Evolutionary conservation across 2,113 vertebrate species (phyloP), one percentile per base, ranked within the genome.

Genomic region (Paracyprichromis sp.): DNA sequence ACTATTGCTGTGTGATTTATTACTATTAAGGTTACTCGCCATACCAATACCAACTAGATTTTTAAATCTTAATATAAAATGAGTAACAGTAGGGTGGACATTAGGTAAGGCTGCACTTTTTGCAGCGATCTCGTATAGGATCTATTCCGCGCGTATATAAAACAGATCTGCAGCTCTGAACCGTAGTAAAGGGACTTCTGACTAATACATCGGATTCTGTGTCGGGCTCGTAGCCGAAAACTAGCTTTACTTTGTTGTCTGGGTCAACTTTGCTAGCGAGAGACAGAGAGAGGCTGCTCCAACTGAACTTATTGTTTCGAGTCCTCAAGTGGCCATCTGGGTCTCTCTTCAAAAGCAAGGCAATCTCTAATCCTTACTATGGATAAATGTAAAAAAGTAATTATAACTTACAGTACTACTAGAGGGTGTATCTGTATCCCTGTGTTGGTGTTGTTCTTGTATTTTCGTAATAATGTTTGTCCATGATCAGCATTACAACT

Each of bases 101-200:
- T 63, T 63, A 7, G 16, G 9, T 19, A 63, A 17, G 0, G 56
- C 56, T 59, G 56, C 56, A 31, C 56, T 31, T 31, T 17, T 59
- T 59, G 56, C 56, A 59, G 56, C 1, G 0, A 59, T 59, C 8
- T 59, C 29, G 0, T 63, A 11, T 19, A 19, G 59, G 2, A 34
- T 11, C 5, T 34, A 34, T 11, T 63, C 59, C 1, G 0, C 16
- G 29, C 0, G 2, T 34, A 19, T 61, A 61, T 61, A 61, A 61
- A 61, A 61, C 29, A 61, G 57, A 1, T 61, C 57, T 2, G 4
- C 29, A 19, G 16, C 29, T 63, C 59, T 7, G 59, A 63, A 19
- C 59, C 5, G 2, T 63, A 63, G 59, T 63, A 63, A 63, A 63
- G 59, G 29, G 16, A 34, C 29, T 0, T 63, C 29, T 63, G 59